Conservation (phyloP, 92 coral and sea anemone genomes). For the Paragorgia papillata region DNA sequence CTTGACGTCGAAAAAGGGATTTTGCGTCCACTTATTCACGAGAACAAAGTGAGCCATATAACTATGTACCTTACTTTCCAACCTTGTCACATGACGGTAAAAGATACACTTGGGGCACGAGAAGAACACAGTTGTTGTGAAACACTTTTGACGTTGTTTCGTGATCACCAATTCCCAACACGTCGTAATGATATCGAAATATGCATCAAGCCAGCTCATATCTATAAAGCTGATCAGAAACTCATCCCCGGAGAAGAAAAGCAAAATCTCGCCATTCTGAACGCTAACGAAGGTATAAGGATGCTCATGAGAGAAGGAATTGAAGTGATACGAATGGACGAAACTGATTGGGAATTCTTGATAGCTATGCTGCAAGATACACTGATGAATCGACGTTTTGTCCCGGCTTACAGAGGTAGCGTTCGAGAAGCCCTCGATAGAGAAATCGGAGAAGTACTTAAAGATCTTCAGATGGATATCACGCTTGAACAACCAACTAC, state of each 20-base stretch:
- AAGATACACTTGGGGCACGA: background rate
- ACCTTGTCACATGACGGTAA: background rate
- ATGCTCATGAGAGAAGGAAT: background rate
- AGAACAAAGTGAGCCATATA: background rate
- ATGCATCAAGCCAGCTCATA: background rate
- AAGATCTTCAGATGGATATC: background rate
- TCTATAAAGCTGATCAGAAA: background rate
- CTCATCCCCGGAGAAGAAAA: background rate
- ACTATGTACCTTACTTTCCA: background rate
- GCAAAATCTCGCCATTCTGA: background rate
- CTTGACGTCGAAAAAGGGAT: slow-evolving; percentile 4
- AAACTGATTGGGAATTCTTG: background rate
- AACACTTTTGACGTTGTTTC: background rate
- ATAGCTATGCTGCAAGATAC: background rate
- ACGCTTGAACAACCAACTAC: background rate
- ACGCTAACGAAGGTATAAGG: background rate
- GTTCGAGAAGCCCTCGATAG: background rate
- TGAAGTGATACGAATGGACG: background rate
- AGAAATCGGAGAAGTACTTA: background rate
- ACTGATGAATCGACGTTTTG: too few relatives aligned
- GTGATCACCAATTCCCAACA: background rate
- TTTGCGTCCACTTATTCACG: background rate
- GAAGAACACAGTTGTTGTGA: background rate
- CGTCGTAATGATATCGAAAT: background rate
- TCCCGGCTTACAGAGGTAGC: background rate